Percentiles rank a stretch among this genome's conserved stretches.
Conservation (phyloP, 2,888 invertebrate genomes). For the Cataglyphis cursor region DNA sequence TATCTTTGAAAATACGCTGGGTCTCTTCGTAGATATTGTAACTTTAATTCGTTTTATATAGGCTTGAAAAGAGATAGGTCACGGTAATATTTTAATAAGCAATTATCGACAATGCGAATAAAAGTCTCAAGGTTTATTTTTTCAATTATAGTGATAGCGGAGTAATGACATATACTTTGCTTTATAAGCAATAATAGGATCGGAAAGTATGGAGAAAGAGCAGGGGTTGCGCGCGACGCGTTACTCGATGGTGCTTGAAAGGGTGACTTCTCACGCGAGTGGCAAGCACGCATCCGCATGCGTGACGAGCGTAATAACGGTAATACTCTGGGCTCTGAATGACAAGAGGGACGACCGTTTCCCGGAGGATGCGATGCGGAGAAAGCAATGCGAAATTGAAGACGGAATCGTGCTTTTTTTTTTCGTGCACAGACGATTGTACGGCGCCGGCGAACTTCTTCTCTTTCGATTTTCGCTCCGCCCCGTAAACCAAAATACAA, state of each 20-base stretch:
- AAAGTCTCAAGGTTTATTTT: background rate
- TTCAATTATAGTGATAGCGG: background rate
- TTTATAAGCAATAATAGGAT: background rate
- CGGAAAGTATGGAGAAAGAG: background rate
- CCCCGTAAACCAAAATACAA: slow-evolving; percentile 86
- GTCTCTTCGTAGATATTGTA: background rate
- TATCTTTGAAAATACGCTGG: background rate
- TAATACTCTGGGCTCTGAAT: slow-evolving; percentile 34
- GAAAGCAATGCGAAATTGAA: slow-evolving; percentile 48
- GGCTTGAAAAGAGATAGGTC: background rate
- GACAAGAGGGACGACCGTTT: slow-evolving; percentile 19
- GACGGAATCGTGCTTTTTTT: slow-evolving; percentile 72
- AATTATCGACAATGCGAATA: background rate
- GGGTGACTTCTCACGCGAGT: slow-evolving; percentile 77
- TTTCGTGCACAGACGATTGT: slow-evolving; percentile 81
- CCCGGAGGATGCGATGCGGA: background rate
- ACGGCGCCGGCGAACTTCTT: slow-evolving; percentile 64
- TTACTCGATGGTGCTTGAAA: slow-evolving; percentile 46
- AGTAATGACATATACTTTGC: slow-evolving; percentile 3
- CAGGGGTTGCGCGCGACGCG: background rate
- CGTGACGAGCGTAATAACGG: slow-evolving; percentile 56
- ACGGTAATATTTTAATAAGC: background rate
- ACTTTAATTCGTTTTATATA: background rate
- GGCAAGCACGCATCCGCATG: slow-evolving; percentile 49
- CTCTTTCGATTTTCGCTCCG: slow-evolving; percentile 82